A percentile compares a stretch with the other conserved stretches of the same genome.
These are phyloP conservation scores for Ctenomys sociabilis DNA, from an alignment of 2,113 vertebrate genomes.

Conservation along the genomic window DNA sequence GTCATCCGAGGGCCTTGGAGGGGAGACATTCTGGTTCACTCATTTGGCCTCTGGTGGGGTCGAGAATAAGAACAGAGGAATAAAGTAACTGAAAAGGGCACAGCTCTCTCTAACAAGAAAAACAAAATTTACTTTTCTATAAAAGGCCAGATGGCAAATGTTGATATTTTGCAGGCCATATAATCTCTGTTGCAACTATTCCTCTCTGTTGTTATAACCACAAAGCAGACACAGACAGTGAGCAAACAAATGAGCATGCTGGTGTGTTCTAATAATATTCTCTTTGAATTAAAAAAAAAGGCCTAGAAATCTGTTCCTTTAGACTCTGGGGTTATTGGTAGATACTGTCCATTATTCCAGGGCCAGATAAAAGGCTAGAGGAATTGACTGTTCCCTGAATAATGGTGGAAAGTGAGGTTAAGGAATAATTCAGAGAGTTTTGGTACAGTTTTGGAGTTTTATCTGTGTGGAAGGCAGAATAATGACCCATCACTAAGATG, in stretches of 20 bases:
- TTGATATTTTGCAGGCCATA: not conserved
- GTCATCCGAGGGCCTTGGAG: not conserved
- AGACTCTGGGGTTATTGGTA: not conserved
- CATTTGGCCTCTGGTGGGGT: not conserved
- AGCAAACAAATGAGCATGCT: not conserved
- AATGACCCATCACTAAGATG: not conserved
- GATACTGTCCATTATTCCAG: not conserved
- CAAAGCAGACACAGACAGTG: not conserved
- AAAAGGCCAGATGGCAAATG: not conserved
- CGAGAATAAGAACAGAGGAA: not conserved
- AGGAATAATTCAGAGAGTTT: not conserved
- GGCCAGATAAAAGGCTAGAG: not conserved
- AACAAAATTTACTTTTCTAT: not conserved
- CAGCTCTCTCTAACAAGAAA: not conserved
- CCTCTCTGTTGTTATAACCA: not conserved
- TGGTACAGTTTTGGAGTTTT: not conserved
- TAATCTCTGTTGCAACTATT: not conserved
- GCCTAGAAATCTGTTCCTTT: not conserved
- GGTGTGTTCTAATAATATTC: not conserved
- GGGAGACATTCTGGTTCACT: accelerated
- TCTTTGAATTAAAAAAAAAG: not conserved
- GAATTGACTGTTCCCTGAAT: not conserved
- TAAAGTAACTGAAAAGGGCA: not conserved
- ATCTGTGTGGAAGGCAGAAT: not conserved
- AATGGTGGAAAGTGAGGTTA: not conserved